Conservation (phyloP, 2,113 vertebrate genomes). For the Pitta sordida region DNA sequence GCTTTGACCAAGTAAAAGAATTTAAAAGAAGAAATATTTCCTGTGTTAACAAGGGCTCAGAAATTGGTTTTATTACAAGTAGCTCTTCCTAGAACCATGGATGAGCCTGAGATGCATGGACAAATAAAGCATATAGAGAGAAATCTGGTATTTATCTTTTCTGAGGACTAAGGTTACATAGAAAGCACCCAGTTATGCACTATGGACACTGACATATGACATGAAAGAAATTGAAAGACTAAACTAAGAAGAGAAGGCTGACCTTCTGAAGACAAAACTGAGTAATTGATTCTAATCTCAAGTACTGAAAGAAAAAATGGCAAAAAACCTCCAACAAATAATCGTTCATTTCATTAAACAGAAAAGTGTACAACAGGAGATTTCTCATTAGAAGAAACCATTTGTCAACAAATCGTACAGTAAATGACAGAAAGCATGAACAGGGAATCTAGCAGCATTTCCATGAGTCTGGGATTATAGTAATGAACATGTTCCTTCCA, state of each 20-base stretch:
- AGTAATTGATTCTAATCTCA: neutral
- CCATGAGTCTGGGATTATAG: neutral
- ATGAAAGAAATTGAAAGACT: neutral
- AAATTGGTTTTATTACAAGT: neutral
- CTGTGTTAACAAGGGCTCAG: neutral
- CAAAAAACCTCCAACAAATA: neutral
- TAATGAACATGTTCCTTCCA: neutral
- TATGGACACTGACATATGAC: neutral
- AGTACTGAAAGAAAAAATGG: neutral
- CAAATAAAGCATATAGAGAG: neutral
- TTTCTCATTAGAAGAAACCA: too few relatives aligned
- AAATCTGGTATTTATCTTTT: neutral
- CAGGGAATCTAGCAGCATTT: neutral
- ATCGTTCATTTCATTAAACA: neutral
- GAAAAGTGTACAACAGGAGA: accelerated
- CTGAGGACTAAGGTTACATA: neutral
- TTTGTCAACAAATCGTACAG: too few relatives aligned
- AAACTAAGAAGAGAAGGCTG: neutral
- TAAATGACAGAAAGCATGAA: neutral
- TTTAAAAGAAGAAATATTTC: neutral
- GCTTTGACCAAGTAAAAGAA: neutral
- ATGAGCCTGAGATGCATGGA: neutral
- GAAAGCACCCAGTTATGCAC: neutral
- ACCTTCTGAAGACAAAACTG: neutral
- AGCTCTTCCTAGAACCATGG: neutral